These are phyloP conservation scores for Alviniconcha marisindica DNA, from an alignment of 1,140 invertebrate genomes.

Conservation along the genomic window DNA sequence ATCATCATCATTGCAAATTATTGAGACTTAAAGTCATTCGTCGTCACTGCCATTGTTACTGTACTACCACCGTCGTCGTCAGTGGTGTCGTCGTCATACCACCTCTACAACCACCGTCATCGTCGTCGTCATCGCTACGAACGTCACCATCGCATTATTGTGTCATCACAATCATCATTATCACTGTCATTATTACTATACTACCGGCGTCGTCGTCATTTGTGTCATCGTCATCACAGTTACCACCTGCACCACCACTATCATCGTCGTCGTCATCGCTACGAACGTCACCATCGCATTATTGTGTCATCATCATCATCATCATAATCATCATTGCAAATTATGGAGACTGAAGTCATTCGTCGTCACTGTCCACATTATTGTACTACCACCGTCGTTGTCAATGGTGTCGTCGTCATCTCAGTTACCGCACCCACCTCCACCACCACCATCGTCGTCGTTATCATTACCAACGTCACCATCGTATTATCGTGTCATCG, in stretches of 20 bases:
- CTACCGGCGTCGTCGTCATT: not conserved
- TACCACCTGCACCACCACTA: not conserved
- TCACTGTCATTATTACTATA: conserved; percentile 12
- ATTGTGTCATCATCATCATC: conserved; percentile 41
- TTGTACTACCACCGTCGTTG: not conserved
- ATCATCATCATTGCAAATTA: too few relatives aligned
- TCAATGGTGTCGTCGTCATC: not conserved
- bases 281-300: conserved; percentile 4
- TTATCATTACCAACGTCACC: not conserved
- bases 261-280: not conserved
- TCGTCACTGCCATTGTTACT: too few relatives aligned
- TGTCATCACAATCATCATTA: conserved; percentile 38
- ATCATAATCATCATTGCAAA: too few relatives aligned
- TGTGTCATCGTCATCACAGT: not conserved
- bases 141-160: too few relatives aligned
- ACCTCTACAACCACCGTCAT: not conserved
- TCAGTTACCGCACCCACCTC: not conserved
- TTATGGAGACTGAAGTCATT: too few relatives aligned
- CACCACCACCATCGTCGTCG: not conserved
- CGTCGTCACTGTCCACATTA: not conserved
- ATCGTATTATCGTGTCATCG: too few relatives aligned
- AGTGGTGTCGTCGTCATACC: too few relatives aligned
- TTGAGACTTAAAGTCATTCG: too few relatives aligned
- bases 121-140: not conserved
- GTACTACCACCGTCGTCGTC: too few relatives aligned